Conservation (phyloP, 2,888 invertebrate species). For the Spodoptera exigua region DNA sequence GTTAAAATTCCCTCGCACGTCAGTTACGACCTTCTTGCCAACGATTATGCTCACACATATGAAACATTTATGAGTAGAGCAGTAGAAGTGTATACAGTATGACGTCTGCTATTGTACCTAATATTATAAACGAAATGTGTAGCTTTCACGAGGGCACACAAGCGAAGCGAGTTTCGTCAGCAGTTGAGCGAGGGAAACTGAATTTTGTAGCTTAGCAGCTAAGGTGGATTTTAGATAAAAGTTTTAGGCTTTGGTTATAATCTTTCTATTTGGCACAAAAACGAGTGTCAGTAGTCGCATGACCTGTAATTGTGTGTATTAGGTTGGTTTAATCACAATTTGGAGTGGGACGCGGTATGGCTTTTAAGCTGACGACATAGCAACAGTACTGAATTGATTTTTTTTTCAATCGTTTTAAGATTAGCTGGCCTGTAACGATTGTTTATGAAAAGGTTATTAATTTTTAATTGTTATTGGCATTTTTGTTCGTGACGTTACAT, state of each 20-base stretch:
- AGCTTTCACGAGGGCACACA: slow-evolving; percentile 88
- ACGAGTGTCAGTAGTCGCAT: slow-evolving; percentile 85
- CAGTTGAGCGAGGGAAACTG: slow-evolving; percentile 41
- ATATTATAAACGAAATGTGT: slow-evolving; percentile 88
- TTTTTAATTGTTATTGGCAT: too few species aligned
- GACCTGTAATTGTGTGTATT: slow-evolving; percentile 89
- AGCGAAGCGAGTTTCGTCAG: slow-evolving; percentile 73
- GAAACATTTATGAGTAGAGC: slow-evolving; percentile 80
- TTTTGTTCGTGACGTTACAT: too few species aligned
- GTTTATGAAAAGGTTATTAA: too few species aligned
- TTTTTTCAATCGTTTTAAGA: slow-evolving; percentile 60
- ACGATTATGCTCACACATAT: slow-evolving; percentile 74
- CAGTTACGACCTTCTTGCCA: slow-evolving; percentile 60
- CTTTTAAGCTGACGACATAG: slow-evolving; percentile 83
- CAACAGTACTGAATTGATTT: slow-evolving; percentile 78
- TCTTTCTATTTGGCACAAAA: slow-evolving; percentile 67
- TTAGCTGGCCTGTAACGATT: slow-evolving; percentile 27
- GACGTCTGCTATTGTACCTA: slow-evolving; percentile 86
- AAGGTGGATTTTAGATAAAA: slow-evolving; percentile 59
- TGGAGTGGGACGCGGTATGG: slow-evolving; percentile 87
- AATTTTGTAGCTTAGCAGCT: neutral
- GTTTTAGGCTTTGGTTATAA: slow-evolving; percentile 31
- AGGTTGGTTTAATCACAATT: slow-evolving; percentile 89
- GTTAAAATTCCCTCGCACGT: slow-evolving; percentile 53
- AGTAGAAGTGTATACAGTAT: slow-evolving; percentile 86